Percentiles rank a stretch among this genome's conserved stretches.
Evolutionary conservation across 2,113 vertebrate genomes (phyloP).

Genomic region (Gallinago jamesoni): DNA sequence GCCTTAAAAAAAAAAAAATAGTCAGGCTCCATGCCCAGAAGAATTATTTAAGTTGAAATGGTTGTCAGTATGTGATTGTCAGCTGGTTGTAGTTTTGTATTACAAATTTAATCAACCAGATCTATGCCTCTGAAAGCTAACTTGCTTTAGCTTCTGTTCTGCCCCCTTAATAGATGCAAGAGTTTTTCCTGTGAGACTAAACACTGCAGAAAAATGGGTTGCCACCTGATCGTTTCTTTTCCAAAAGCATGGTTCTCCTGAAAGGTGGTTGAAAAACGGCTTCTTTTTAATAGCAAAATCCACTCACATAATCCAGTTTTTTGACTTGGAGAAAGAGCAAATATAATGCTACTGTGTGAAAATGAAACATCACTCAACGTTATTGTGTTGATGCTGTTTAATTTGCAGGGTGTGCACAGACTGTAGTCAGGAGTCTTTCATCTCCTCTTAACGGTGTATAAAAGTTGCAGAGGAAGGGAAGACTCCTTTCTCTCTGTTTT

Average conservation of each 20-base stretch:
- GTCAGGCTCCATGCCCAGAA: background rate
- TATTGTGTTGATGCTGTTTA: constrained; percentile 23
- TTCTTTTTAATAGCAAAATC: background rate
- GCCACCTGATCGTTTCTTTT: background rate
- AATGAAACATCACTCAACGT: background rate
- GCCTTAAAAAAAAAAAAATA: background rate
- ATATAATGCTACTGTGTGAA: background rate
- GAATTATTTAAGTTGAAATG: background rate
- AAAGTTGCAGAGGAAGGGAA: constrained; percentile 31
- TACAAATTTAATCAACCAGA: background rate
- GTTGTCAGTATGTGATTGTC: background rate
- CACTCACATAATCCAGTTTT: background rate
- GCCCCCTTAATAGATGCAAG: background rate
- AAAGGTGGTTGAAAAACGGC: background rate
- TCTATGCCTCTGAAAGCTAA: background rate
- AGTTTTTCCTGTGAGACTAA: background rate
- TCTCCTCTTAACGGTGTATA: background rate
- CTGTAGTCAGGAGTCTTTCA: constrained; percentile 19
- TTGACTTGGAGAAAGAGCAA: background rate
- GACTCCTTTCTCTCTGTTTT: background rate
- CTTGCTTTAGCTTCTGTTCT: background rate
- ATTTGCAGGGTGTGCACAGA: constrained; percentile 20
- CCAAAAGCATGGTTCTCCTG: background rate
- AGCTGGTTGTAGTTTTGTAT: background rate
- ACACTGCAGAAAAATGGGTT: background rate